A percentile compares a stretch with the other conserved stretches of the same genome.
phyloP scores from a whole-genome alignment of 1,140 invertebrate species.

The Hyles vespertilio region DNA sequence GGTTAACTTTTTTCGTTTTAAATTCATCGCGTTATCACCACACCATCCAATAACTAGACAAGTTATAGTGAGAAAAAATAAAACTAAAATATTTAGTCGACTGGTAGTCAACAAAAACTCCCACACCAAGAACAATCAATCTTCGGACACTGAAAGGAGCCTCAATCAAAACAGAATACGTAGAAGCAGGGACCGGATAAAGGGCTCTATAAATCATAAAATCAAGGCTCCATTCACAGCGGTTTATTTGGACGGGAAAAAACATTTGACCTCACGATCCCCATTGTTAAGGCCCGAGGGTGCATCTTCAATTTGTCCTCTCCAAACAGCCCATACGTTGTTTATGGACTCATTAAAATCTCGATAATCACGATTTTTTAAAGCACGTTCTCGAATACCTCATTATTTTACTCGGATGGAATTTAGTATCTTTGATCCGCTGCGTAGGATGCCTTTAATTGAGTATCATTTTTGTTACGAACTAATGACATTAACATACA shows the following conservation, averaged over 20 bases:
- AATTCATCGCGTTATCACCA: neutral
- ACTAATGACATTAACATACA: slow-evolving; percentile 32
- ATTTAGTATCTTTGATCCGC: slow-evolving; percentile 8
- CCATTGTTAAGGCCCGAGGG: slow-evolving; percentile 55
- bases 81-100: slow-evolving; percentile 59
- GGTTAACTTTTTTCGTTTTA: too few relatives aligned
- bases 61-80: slow-evolving; percentile 23
- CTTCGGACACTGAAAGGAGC: slow-evolving; percentile 64
- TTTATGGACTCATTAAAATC: slow-evolving; percentile 68
- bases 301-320: slow-evolving; percentile 66
- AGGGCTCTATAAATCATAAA: slow-evolving; percentile 73
- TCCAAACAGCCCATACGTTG: slow-evolving; percentile 48
- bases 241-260: slow-evolving; percentile 62
- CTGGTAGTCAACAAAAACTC: slow-evolving; percentile 63
- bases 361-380: slow-evolving; percentile 54
- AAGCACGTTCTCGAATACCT: slow-evolving; percentile 5
- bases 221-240: slow-evolving; percentile 64
- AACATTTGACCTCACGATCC: slow-evolving; percentile 51
- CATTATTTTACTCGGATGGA: too few relatives aligned
- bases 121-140: slow-evolving; percentile 71
- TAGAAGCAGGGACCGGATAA: slow-evolving; percentile 61
- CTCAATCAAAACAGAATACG: slow-evolving; percentile 72
- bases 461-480: slow-evolving; percentile 45
- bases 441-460: slow-evolving; percentile 58
- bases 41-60: neutral